Evolutionary conservation across 1,140 invertebrate species (phyloP).

Genomic region (Aphelinus atriplicis): DNA sequence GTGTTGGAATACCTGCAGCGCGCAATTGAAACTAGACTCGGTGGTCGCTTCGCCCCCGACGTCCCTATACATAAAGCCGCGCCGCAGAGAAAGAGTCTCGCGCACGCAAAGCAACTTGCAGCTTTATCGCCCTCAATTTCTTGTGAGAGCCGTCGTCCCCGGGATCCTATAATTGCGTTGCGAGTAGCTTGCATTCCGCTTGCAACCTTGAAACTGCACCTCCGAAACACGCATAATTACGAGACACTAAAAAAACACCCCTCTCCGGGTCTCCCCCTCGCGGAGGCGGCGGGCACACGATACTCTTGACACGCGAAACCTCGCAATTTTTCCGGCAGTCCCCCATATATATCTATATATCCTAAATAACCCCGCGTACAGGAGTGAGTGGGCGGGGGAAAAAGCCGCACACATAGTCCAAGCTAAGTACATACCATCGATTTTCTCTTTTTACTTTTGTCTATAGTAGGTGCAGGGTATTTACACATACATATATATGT

Average conservation of each 20-base stretch:
- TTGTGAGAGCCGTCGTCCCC: not conserved
- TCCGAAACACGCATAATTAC: conserved; percentile 9
- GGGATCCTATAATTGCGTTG: not conserved
- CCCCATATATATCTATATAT: too few relatives aligned
- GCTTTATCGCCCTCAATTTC: conserved; percentile 12
- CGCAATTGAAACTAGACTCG: too few relatives aligned
- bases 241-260: conserved; percentile 7
- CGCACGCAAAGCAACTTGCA: not conserved
- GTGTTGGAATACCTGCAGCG: too few relatives aligned
- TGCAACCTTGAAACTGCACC: conserved; percentile 12
- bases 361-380: conserved; percentile 1
- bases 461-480: too few relatives aligned
- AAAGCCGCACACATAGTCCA: conserved; percentile 6
- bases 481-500: too few relatives aligned
- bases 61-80: too few relatives aligned
- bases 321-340: conserved; percentile 28
- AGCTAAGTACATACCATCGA: conserved; percentile 25
- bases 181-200: too few relatives aligned
- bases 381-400: not conserved
- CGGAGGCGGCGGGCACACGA: too few relatives aligned
- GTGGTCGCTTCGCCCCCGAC: too few relatives aligned
- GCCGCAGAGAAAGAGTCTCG: too few relatives aligned
- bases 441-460: not conserved
- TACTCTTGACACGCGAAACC: conserved; percentile 26
- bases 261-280: not conserved